Evolutionary conservation across 1,140 invertebrate genomes (phyloP), one percentile per base, ranked within the genome.

Genomic region (Microplitis mediator): DNA sequence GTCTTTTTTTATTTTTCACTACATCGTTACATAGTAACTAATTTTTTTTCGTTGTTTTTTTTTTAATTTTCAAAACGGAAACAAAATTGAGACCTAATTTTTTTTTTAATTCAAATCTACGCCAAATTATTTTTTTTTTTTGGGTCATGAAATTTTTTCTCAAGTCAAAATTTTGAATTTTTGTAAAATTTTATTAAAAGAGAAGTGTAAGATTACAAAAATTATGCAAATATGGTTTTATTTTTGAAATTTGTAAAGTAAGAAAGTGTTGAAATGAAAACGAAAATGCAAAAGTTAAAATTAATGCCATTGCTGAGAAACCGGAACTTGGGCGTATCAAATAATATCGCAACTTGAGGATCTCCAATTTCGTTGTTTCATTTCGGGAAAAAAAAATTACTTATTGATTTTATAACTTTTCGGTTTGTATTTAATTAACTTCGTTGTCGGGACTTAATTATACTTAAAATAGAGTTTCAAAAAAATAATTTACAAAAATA

Each of bases 281-380:
- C 6, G 50, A 54, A 71, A 67, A 62, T 60, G 56, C 50, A 66
- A 67, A 74, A 74, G 68, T 74, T 74, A 63, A 62, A 74, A 74
- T 74, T 71, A 74, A 74, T 67, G 71, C 63, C 54, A 36, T 70
- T 71, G 71, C 54, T 67, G 63, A 69, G 69, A 62, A 68, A 74
- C 60, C 63, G 35, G 45, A 64, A 62, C 50, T 54, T 52, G 72
- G 50, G 56, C 73, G 64, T 36, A 58, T 45, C 35, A 71, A 74
- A 74, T 71, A 73, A 73, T 64, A 61, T 73, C 72, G 60, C 36
- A 54, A 63, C 62, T 74, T 74, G 39, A 45, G 68, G 61, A n/a
- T 68, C 64, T 54, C 35, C 60, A 73, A 64, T 73, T 73, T 69
- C 9, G 56, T 63, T 13, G 11, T 36, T 52, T 35, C 34, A 45